phyloP scores from a whole-genome alignment of 2,888 invertebrate species.

The Phyto melanocephala region DNA sequence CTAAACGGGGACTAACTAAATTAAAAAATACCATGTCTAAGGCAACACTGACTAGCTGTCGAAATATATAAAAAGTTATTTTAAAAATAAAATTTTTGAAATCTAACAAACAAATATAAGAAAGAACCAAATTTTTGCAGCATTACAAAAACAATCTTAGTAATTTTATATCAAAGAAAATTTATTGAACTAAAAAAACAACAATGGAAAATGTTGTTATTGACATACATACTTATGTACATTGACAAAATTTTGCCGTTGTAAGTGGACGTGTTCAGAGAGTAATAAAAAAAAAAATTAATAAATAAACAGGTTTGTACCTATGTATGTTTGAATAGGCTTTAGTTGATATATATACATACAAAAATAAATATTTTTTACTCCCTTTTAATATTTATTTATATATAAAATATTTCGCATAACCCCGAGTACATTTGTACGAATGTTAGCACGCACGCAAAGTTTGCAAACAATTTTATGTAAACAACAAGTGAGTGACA shows the following conservation, averaged over 20 bases:
- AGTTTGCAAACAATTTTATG: background rate
- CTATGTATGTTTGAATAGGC: background rate
- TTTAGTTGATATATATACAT: background rate
- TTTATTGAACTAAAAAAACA: no score
- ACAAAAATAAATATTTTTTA: no score
- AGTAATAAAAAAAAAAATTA: background rate
- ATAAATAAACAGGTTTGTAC: background rate
- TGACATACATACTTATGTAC: slow-evolving; percentile 28
- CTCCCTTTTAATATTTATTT: background rate
- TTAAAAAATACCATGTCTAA: no score
- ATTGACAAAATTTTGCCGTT: slow-evolving; percentile 13
- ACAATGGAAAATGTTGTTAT: slow-evolving; percentile 36
- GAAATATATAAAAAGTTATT: no score
- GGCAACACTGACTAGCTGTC: no score
- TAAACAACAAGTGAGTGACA: slow-evolving; percentile 11
- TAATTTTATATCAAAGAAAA: no score
- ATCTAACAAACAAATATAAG: no score
- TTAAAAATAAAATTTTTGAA: no score
- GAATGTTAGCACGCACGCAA: background rate
- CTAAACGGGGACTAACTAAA: no score
- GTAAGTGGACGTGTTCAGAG: slow-evolving; percentile 5
- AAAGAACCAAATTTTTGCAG: no score
- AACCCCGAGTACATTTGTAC: background rate
- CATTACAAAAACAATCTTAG: no score
- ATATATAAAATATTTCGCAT: background rate